phyloP scores from a whole-genome alignment of 1,140 invertebrate species.

The Nylanderia fulva region DNA sequence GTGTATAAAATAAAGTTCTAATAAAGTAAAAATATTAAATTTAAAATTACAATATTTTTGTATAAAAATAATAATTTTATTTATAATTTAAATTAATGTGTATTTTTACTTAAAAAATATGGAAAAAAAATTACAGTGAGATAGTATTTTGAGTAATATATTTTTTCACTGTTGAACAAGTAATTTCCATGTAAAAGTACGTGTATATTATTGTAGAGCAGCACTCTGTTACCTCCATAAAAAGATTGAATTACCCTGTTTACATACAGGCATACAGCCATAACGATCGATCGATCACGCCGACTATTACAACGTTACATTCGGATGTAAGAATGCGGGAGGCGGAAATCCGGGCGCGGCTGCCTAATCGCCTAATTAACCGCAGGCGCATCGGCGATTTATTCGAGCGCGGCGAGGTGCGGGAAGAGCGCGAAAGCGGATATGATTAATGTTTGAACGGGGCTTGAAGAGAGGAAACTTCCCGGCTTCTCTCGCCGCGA shows the following conservation, averaged over 20 bases:
- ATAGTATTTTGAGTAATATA: too few relatives aligned
- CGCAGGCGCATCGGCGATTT: slow-evolving; percentile 43
- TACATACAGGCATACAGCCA: neutral
- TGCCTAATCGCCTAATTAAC: slow-evolving; percentile 63
- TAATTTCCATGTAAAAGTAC: too few relatives aligned
- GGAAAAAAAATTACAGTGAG: too few relatives aligned
- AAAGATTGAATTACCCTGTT: neutral
- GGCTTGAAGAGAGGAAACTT: neutral
- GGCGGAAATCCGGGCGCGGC: slow-evolving; percentile 31
- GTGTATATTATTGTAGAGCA: neutral
- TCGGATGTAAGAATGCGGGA: slow-evolving; percentile 34
- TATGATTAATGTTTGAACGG: slow-evolving; percentile 68
- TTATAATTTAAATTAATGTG: too few relatives aligned
- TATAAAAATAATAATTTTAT: too few relatives aligned
- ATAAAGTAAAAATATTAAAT: too few relatives aligned
- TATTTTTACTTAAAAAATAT: too few relatives aligned
- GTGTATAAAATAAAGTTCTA: too few relatives aligned
- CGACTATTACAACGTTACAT: slow-evolving; percentile 39
- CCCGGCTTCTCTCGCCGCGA: slow-evolving; percentile 21
- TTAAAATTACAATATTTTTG: too few relatives aligned
- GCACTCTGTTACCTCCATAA: neutral
- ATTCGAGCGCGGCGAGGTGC: slow-evolving; percentile 4
- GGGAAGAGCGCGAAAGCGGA: neutral
- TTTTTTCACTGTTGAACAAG: too few relatives aligned
- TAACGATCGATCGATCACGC: slow-evolving; percentile 41